Percentiles rank a stretch among this genome's conserved stretches.
phyloP scores from a whole-genome alignment of 2,888 invertebrate genomes.

The Neuroscelio doddi region DNA sequence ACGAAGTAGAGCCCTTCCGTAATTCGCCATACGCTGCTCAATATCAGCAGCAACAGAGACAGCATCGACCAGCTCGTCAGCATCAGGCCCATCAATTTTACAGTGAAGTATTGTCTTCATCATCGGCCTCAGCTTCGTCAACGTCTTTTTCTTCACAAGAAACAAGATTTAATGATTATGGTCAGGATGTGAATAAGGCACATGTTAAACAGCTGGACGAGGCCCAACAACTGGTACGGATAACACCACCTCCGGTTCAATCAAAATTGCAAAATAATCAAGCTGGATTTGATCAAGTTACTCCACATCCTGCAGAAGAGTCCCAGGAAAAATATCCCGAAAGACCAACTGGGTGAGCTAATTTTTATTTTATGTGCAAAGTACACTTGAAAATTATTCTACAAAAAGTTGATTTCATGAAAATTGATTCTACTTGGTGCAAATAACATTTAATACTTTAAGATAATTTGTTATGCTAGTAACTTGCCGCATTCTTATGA shows the following conservation, averaged over 20 bases:
- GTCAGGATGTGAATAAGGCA: constrained; percentile 57
- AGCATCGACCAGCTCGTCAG: constrained; percentile 42
- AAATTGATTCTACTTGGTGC: no score
- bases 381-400: no score
- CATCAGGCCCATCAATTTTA: constrained; percentile 2
- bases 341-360: constrained; percentile 59
- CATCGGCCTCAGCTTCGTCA: constrained; percentile 34
- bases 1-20: constrained; percentile 54
- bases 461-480: no score
- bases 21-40: constrained; percentile 59
- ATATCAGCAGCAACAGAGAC: constrained; percentile 56
- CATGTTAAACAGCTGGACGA: constrained; percentile 46
- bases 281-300: constrained; percentile 20
- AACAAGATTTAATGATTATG: constrained; percentile 57
- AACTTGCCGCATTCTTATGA: no score
- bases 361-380: no score
- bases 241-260: constrained; percentile 32
- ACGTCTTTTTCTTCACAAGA: constrained; percentile 55
- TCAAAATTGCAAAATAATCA: constrained; percentile 23
- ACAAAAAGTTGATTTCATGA: no score
- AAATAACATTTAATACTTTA: no score
- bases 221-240: constrained; percentile 35
- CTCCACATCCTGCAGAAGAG: constrained; percentile 32
- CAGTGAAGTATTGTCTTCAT: constrained; percentile 23
- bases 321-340: constrained; percentile 59